Evolutionary conservation across 2,797 vertebrate genomes (phyloP).

Genomic region (Setipinna tenuifilis): DNA sequence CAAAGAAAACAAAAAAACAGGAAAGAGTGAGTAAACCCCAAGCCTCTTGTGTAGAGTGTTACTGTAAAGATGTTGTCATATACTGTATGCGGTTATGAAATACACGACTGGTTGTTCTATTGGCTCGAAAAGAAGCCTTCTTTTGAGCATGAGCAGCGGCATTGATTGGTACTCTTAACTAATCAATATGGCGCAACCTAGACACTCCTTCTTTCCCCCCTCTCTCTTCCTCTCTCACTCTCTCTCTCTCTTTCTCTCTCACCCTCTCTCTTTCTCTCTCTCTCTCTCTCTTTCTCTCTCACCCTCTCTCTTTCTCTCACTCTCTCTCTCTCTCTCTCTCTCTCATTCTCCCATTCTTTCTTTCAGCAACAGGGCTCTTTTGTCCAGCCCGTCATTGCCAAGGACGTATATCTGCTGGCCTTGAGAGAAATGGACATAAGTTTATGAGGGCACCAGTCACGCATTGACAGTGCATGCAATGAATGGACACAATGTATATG

Average conservation of each 20-base stretch:
- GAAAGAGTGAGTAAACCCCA: too few relatives aligned
- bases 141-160: slow-evolving; percentile 55
- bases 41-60: not conserved
- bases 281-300: too few relatives aligned
- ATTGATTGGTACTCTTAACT: slow-evolving; percentile 69
- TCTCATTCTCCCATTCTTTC: too few relatives aligned
- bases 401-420: slow-evolving; percentile 37
- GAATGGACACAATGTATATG: not conserved
- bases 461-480: not conserved
- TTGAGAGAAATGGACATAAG: slow-evolving; percentile 29
- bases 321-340: too few relatives aligned
- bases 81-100: slow-evolving; percentile 51
- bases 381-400: slow-evolving; percentile 50
- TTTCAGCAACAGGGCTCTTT: slow-evolving; percentile 28
- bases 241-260: too few relatives aligned
- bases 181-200: slow-evolving; percentile 65
- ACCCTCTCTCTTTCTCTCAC: too few relatives aligned
- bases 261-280: too few relatives aligned
- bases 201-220: slow-evolving; percentile 20
- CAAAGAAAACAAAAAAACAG: not conserved
- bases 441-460: not conserved
- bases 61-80: slow-evolving; percentile 17
- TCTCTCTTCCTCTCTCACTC: not conserved
- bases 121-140: slow-evolving; percentile 51
- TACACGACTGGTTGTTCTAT: slow-evolving; percentile 67